Base-by-base conservation (phyloP, 2,113 vertebrate species). In the Glaucomys volans region DNA sequence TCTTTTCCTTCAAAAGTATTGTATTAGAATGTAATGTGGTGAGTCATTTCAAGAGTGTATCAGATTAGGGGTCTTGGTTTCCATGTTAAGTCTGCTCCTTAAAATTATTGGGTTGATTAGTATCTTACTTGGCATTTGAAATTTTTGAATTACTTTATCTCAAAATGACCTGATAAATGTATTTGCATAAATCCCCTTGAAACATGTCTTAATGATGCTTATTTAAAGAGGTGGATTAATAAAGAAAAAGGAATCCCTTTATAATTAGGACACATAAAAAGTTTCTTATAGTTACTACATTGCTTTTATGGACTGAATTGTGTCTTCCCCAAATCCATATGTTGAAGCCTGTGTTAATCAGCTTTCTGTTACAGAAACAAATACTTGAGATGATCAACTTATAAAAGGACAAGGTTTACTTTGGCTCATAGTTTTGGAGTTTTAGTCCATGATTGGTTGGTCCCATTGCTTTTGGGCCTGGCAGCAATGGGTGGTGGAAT, bases 401-500 rank as follows among this genome's bases (percentile, higher is more conserved):
- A 30, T 5, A n/a, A 64, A 92, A n/a, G 30, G 20, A 40, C 20
- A 72, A 64, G 18, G 7, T 42, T 85, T 85, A 42, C 16, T 87
- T 67, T 67, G 30, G 26, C 5, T 42, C 1, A 47, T 7, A 74
- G 32, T 20, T 35, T 77, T 37, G 20, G 22, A 69, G 11, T 16
- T n/a, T 42, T 42, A 54, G 22, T 47, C 30, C 47, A 9, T 80
- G 35, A 79, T 52, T 52, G 24, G 3, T 24, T 52, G 20, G 1
- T 5, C 52, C 47, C 12, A 10, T 54, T 28, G 35, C 20, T 54
- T 42, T 66, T n/a, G 26, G 47, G 20, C 4, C 22, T 86, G 9
- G 6, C 6, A 16, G 32, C 40, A 22, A 12, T 4, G n/a, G 16
- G 5, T 1, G 18, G 10, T 22, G n/a, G 9, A 30, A 26, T 4